Percentiles rank a stretch among this genome's conserved stretches.
These are phyloP conservation scores for Dasysyrphus albostriatus DNA, from an alignment of 2,888 invertebrate genomes.

Conservation along the genomic window DNA sequence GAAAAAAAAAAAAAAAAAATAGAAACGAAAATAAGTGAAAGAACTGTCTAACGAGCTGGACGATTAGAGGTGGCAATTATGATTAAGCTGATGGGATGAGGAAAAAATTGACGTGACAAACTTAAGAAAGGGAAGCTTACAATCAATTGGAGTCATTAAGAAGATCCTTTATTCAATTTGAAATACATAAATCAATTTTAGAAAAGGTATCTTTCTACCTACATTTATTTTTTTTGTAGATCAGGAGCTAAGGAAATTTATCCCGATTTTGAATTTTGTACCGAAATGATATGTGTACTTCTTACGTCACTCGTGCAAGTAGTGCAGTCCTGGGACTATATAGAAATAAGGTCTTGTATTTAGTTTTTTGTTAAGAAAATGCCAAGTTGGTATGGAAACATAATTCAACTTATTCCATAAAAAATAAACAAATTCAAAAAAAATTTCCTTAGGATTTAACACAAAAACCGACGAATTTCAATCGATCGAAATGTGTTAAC, in stretches of 20 bases:
- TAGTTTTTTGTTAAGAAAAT: no score
- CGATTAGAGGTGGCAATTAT: constrained; percentile 75
- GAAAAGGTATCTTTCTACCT: background rate
- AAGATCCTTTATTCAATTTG: constrained; percentile 54
- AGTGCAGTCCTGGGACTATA: no score
- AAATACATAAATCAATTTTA: constrained; percentile 39
- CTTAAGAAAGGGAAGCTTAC: constrained; percentile 71
- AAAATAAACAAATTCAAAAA: no score
- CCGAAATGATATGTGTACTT: background rate
- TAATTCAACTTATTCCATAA: no score
- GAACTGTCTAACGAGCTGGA: constrained; percentile 73
- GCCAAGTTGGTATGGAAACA: no score
- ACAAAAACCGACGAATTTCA: no score
- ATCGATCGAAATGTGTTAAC: no score
- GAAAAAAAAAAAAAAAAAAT: constrained; percentile 7
- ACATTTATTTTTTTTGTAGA: background rate
- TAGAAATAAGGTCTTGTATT: no score
- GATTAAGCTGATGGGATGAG: constrained; percentile 68
- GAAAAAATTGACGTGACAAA: constrained; percentile 58
- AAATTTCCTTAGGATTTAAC: no score
- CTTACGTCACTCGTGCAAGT: background rate
- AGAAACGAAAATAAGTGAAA: constrained; percentile 48
- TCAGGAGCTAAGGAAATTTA: background rate
- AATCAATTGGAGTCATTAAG: constrained; percentile 71
- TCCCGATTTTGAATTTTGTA: background rate